Base-by-base conservation (phyloP, 2,888 invertebrate genomes). In the Pocota personata region DNA sequence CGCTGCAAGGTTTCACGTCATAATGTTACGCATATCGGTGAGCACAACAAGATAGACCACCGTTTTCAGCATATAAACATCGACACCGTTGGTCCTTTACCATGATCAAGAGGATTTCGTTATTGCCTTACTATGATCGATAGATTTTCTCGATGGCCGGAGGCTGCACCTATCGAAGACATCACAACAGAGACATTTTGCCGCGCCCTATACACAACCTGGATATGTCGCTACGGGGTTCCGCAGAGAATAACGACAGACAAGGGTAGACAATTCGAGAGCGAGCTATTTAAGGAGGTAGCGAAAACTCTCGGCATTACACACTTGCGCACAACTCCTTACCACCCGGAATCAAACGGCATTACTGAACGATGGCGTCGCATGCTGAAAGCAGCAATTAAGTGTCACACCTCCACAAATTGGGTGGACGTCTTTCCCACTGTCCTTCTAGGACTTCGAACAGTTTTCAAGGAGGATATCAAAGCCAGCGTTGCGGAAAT, bases 331-430 rank as follows among this genome's bases (percentile, higher is more conserved):
- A 66, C 48, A 12, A 72, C 48, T 14, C 35, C 58, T 0, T 72
- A 71, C 32, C 71, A 71, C 27, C 58, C 40, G 71, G 80, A 90
- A 5, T 87, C 90, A 0, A 92, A 93, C 60, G 92, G 92, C 0
- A 88, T 91, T 71, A 88, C 92, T 2, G 91, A 93, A 78, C 80
- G 92, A 4, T 89, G 64, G 88, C n/a, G n/a, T n/a, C 88, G 89
- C 24, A 64, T 80, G 0, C 67, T 64, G n/a, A n/a, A n/a, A n/a
- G n/a, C n/a, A n/a, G n/a, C n/a, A n/a, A n/a, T n/a, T n/a, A n/a
- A n/a, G n/a, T n/a, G n/a, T n/a, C n/a, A n/a, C n/a, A n/a, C n/a
- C n/a, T n/a, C n/a, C 0, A 66, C 82, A 7, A 58, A 84, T 21
- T 91, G 91, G 90, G 52, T 82, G 1, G 87, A 87, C 7, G 67